phyloP scores from a whole-genome alignment of 2,888 invertebrate species.

The Arge pagana region DNA sequence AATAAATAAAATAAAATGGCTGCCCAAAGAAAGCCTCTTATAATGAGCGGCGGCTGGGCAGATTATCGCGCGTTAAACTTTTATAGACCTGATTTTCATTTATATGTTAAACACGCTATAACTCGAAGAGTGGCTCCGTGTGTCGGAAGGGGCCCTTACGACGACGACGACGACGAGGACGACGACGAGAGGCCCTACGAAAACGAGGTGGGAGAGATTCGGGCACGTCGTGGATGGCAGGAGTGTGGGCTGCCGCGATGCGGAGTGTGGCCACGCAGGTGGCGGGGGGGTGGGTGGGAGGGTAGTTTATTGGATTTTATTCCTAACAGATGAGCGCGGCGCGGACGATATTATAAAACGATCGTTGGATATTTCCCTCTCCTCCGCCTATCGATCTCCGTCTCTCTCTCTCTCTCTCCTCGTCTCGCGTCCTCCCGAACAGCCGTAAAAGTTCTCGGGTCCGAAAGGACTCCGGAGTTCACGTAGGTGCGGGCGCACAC shows the following conservation, averaged over 20 bases:
- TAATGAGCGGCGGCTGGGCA: constrained; percentile 31
- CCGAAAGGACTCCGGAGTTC: too few species aligned
- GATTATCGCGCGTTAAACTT: constrained; percentile 50
- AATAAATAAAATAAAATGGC: constrained; percentile 22
- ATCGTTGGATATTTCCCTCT: constrained; percentile 20
- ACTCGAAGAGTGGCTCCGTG: constrained; percentile 31
- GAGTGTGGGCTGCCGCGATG: constrained; percentile 20
- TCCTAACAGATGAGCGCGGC: constrained; percentile 38
- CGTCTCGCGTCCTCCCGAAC: constrained; percentile 22
- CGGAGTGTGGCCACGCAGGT: constrained; percentile 14
- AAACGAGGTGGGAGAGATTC: constrained; percentile 6
- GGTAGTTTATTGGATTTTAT: constrained; percentile 34
- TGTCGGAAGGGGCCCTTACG: constrained; percentile 20
- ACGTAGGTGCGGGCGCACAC: too few species aligned
- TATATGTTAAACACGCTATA: constrained; percentile 53
- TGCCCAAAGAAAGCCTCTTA: constrained; percentile 24
- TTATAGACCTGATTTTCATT: constrained; percentile 53
- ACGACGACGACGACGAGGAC: constrained; percentile 15
- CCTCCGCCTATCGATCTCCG: constrained; percentile 30
- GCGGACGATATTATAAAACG: constrained; percentile 23
- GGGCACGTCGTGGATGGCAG: constrained; percentile 3
- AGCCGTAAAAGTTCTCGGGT: not conserved
- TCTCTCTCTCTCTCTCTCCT: constrained; percentile 20
- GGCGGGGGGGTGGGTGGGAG: constrained; percentile 24
- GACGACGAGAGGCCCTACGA: constrained; percentile 29